These are phyloP conservation scores for Sanderia malayensis DNA, from an alignment of 30 jellyfish, hydroid and myxozoan species.

Conservation along the genomic window DNA sequence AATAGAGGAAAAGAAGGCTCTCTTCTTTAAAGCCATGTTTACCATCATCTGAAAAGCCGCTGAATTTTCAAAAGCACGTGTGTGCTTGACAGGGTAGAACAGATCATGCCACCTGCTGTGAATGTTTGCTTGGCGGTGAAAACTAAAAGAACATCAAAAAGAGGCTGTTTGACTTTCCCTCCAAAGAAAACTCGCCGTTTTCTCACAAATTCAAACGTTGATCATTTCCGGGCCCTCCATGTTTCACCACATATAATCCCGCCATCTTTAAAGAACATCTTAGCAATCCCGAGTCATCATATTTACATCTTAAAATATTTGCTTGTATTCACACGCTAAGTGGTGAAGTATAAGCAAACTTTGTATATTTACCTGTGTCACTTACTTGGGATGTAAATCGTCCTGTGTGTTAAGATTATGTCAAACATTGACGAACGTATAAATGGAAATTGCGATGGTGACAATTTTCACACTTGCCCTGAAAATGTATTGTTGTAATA, in stretches of 20 bases:
- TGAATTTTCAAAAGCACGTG: conserved; percentile 59
- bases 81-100: conserved; percentile 41
- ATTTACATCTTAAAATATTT: no score
- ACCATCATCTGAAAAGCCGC: conserved; percentile 67
- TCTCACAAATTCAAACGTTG: conserved; percentile 34
- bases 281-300: no score
- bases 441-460: no score
- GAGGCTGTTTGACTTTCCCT: conserved; percentile 50
- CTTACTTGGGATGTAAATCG: no score
- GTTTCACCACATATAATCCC: no score
- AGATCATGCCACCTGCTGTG: conserved; percentile 67
- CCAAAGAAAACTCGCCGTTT: conserved; percentile 10
- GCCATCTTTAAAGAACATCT: no score
- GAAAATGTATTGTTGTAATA: conserved; percentile 25
- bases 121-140: conserved; percentile 56
- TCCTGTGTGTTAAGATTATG: no score
- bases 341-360: no score
- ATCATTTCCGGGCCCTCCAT: conserved; percentile 41
- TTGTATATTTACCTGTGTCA: no score
- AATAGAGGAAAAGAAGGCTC: conserved; percentile 47
- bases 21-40: conserved; percentile 43
- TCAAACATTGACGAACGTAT: no score
- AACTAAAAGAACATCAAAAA: conserved; percentile 39
- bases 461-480: conserved; percentile 41
- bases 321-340: no score